Conservation (phyloP, 2,113 vertebrate species). For the Furnarius figulus region DNA sequence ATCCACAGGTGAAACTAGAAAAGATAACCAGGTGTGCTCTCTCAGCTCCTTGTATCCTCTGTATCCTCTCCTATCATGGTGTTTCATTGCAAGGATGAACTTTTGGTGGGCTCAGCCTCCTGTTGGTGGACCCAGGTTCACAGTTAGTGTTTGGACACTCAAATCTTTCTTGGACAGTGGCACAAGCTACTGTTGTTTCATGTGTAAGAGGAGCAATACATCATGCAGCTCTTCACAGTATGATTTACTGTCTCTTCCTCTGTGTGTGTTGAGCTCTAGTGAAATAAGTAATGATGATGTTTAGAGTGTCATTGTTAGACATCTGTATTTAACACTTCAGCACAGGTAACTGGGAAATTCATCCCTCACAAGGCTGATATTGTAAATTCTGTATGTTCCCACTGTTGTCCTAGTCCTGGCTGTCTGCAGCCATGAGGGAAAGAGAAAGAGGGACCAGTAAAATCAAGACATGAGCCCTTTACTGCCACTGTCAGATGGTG, state of each 20-base stretch:
- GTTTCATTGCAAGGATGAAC: not conserved
- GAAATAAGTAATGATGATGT: not conserved
- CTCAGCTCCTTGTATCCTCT: not conserved
- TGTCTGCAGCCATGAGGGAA: not conserved
- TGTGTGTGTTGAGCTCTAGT: not conserved
- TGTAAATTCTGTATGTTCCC: not conserved
- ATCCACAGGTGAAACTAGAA: not conserved
- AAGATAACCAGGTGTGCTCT: not conserved
- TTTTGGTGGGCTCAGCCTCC: not conserved
- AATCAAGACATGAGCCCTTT: not conserved
- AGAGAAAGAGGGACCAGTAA: not conserved
- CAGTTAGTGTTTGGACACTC: not conserved
- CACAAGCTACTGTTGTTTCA: not conserved
- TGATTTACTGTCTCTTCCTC: not conserved
- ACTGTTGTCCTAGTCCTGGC: not conserved
- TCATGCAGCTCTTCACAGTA: not conserved
- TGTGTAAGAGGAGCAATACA: not conserved
- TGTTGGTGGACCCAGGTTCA: not conserved
- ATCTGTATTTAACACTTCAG: not conserved
- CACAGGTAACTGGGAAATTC: not conserved
- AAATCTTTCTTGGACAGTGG: not conserved
- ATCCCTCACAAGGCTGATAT: not conserved
- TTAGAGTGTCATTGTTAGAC: not conserved
- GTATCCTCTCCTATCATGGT: not conserved
- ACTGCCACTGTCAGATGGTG: not conserved